Base-by-base conservation (phyloP, 2,888 invertebrate species). In the Acrocyrtus sp. region DNA sequence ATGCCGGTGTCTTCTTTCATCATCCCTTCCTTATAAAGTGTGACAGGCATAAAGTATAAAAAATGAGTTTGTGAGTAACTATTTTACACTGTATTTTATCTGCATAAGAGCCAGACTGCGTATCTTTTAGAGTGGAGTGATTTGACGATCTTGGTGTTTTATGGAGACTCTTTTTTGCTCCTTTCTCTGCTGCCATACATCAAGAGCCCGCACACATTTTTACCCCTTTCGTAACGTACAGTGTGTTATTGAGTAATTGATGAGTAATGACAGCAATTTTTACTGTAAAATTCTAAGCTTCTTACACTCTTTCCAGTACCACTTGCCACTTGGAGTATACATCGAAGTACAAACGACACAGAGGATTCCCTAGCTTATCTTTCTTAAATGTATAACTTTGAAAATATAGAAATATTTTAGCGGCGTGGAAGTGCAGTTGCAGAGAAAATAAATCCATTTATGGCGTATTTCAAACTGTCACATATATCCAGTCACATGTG, bases 401-500 rank as follows among this genome's bases (percentile, higher is more conserved):
- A 12, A 39, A 12, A 39, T 10, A 39, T 39, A 39, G 8, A 39
- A 12, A 39, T 8, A 39, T 12, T 12, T 39, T 10, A 10, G 8
- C 39, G 8, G 39, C 12, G 39, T 12, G 12, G 39, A 39, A 8
- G 39, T 10, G 12, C 8, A 39, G 12, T 12, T 10, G 17, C 8
- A 47, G 41, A 39, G 22, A 34, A 56, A 54, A 56, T 17, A 56
- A 56, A 54, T 54, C 47, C 43, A 27, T n/a, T n/a, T n/a, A n/a
- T n/a, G n/a, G n/a, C n/a, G n/a, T n/a, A n/a, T n/a, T n/a, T n/a
- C n/a, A n/a, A n/a, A n/a, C n/a, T n/a, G n/a, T n/a, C n/a, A n/a
- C n/a, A n/a, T n/a, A n/a, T n/a, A n/a, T n/a, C n/a, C n/a, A n/a
- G 74, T 77, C 76, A 72, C 76, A 77, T 74, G 74, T 77, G 76